Base-by-base conservation (phyloP, 2,888 invertebrate species). In the Melinaea marsaeus region DNA sequence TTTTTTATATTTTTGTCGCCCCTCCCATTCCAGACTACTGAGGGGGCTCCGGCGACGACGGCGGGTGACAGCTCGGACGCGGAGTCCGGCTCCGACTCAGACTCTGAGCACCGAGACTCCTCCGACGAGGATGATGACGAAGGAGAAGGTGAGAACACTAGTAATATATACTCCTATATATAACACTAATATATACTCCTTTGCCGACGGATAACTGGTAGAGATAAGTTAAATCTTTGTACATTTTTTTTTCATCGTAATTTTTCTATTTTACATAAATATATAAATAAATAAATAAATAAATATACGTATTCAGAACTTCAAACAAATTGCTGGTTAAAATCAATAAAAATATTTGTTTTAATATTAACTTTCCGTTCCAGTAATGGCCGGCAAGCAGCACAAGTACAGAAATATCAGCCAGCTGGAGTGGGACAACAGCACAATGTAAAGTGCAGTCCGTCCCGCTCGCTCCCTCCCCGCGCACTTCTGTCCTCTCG, bases 381-480 rank as follows among this genome's bases (percentile, higher is more conserved):
- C 81, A 88, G 90, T 88, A 80, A 75, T 91, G 81, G 83, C 92
- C 22, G 85, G 87, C 78, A 89, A 89, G 79, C 88, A 88, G 76
- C 91, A 91, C 81, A 91, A 94, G 81, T 94, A 94, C 85, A 93
- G 94, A 78, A 94, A 94, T 88, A 94, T 94, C 79, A 94, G 93
- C 84, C 95, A 95, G 86, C 87, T 95, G 71, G 95, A 95, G 87
- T 95, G 95, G 95, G 95, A 95, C 87, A 94, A 94, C 91, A 94
- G 94, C 86, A 94, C 94, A 75, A 95, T 95, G 94, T 95, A 94
- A 93, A 76, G 74, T 74, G 71, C 69, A 58, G 63, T 47, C 65
- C 65, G 63, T 62, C 65, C 65, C 55, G 58, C 67, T 56, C 65
- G 62, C 71, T 64, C 64, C 51, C 66, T 57, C 57, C 62, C 42